Evolutionary conservation across 2,113 vertebrate species (phyloP), one percentile per base, ranked within the genome.

Genomic region (Ammodytes marinus): DNA sequence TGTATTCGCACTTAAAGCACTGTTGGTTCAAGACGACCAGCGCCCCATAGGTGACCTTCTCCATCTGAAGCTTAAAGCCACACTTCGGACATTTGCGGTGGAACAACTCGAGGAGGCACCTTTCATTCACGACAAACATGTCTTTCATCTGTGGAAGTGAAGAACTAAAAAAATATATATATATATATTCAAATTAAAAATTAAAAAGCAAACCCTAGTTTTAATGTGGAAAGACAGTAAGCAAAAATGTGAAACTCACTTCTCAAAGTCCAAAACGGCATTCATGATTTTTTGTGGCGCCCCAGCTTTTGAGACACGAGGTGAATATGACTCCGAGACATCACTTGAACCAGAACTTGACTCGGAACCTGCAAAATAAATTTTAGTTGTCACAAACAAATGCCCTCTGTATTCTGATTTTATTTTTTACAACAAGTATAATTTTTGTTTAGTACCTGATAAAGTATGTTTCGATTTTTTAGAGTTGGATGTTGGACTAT

Each of bases 61-160:
- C 67, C 9, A 58, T 57, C 50, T 50, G 19, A 40, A 86, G 67
- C 52, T 77, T 79, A 9, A 35, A 50, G 2, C 61, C 58, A 39
- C 88, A 90, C 2, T n/a, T 59, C 0, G 84, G 86, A 17, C 86
- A 87, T n/a, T 60, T 78, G 15, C 8, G 71, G 7, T 46, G 17
- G 53, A 90, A 86, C 74, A 91, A 3, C 80, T 77, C 68, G 39
- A 88, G 9, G 59, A 79, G 82, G 37, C 63, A 70, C 3, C 50
- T 75, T 74, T 91, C 85, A 37, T 81, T 83, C 50, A 91, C 79
- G n/a, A 77, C n/a, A 45, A 61, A 69, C 49, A 67, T 81, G 5
- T 35, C 77, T 50, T 39, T 63, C 42, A 49, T 53, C 54, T 69
- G 47, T 6, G 65, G 60, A 42, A 27, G 66, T 0, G 17, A 15